Percentiles rank a stretch among this genome's conserved stretches.
phyloP scores from a whole-genome alignment of 2,888 invertebrate species.

The Rhogogaster chlorosoma region DNA sequence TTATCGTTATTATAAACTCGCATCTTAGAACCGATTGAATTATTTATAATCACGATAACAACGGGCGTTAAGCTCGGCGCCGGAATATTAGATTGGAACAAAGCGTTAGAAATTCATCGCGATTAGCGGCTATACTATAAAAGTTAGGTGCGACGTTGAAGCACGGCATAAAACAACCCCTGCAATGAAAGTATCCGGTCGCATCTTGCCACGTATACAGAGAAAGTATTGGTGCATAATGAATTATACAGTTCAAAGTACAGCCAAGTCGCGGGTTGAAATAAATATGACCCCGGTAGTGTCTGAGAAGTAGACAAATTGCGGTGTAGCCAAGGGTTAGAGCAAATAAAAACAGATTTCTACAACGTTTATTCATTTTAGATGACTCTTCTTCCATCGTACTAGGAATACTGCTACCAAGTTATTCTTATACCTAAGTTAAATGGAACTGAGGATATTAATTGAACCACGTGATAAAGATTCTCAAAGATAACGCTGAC shows the following conservation, averaged over 20 bases:
- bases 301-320: too few relatives aligned
- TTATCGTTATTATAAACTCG: background rate
- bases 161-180: slow-evolving; percentile 3
- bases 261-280: background rate
- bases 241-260: background rate
- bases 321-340: background rate
- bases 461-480: background rate
- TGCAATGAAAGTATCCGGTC: background rate
- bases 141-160: slow-evolving; percentile 5
- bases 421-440: background rate
- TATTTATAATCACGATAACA: slow-evolving; percentile 24
- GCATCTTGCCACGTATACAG: background rate
- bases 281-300: background rate
- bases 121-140: slow-evolving; percentile 28
- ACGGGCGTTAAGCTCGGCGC: background rate
- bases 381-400: background rate
- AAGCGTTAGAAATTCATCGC: slow-evolving; percentile 46
- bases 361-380: background rate
- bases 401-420: background rate
- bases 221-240: background rate
- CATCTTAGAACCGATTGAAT: slow-evolving; percentile 5
- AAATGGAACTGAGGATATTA: background rate
- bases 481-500: background rate
- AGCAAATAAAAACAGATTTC: background rate
- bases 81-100: slow-evolving; percentile 43